phyloP scores from a whole-genome alignment of 2,797 vertebrate species.

The Danio jaintianensis region DNA sequence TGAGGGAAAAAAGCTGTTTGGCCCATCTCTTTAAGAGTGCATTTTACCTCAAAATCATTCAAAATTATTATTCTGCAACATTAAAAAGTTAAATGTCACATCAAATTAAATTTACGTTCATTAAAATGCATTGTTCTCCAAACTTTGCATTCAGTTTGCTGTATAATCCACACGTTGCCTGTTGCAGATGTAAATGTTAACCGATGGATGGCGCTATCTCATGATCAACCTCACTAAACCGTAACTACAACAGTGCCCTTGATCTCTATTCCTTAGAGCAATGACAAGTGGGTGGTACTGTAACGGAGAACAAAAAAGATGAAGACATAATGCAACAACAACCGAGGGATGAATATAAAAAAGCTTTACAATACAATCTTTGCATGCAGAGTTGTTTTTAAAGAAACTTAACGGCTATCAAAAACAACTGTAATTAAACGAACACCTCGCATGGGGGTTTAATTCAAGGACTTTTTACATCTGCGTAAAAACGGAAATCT shows the following conservation, averaged over 20 bases:
- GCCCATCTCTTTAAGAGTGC: too few species aligned
- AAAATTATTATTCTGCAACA: too few species aligned
- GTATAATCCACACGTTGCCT: not conserved
- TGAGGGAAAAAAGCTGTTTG: too few species aligned
- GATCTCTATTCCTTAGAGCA: slow-evolving; percentile 54
- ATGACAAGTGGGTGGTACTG: slow-evolving; percentile 60
- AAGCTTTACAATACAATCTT: not conserved
- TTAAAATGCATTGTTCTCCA: not conserved
- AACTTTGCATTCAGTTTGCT: not conserved
- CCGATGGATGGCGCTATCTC: slow-evolving; percentile 52
- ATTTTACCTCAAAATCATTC: too few species aligned
- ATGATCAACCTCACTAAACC: slow-evolving; percentile 27
- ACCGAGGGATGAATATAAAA: slow-evolving; percentile 25
- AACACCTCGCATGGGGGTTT: not conserved
- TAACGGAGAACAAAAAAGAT: slow-evolving; percentile 51
- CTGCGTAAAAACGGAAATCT: not conserved
- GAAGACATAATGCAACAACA: slow-evolving; percentile 49
- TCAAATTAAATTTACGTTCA: too few species aligned
- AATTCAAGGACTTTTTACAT: slow-evolving; percentile 9
- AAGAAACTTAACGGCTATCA: slow-evolving; percentile 1
- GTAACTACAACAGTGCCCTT: slow-evolving; percentile 59
- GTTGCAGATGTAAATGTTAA: not conserved
- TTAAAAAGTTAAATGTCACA: too few species aligned
- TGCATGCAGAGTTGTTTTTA: slow-evolving; percentile 5
- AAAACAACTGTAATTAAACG: slow-evolving; percentile 11